Evolutionary conservation across 2,113 vertebrate genomes (phyloP).

Genomic region (Elephas maximus): DNA sequence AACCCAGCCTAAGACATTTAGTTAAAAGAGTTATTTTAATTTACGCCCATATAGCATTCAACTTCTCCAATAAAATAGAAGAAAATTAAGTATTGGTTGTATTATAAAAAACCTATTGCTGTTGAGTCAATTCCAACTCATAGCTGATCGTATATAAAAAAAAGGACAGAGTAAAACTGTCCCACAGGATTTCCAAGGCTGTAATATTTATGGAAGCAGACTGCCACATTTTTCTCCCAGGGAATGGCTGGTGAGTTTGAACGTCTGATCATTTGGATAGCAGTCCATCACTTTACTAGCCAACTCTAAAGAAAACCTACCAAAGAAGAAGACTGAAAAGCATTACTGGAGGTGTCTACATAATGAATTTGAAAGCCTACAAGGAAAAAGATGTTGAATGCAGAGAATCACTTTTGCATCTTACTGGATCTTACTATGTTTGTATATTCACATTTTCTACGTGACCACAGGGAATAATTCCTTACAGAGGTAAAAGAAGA

Average conservation of each 20-base stretch:
- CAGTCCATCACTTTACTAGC: background rate
- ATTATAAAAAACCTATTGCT: background rate
- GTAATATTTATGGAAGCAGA: background rate
- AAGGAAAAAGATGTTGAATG: constrained; percentile 44
- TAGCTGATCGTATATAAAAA: background rate
- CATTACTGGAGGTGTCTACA: background rate
- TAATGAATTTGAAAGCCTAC: constrained; percentile 45
- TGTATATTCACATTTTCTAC: constrained; percentile 63
- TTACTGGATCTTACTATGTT: constrained; percentile 31
- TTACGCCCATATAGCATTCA: background rate
- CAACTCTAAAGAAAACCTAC: background rate
- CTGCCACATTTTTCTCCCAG: background rate
- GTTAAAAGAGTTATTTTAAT: background rate
- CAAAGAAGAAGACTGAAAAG: background rate
- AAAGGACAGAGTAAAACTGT: background rate
- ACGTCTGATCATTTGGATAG: background rate
- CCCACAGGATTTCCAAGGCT: background rate
- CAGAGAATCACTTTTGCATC: constrained; percentile 5
- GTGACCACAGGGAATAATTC: constrained; percentile 57
- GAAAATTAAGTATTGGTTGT: background rate
- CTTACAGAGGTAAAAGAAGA: constrained; percentile 45
- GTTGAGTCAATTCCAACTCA: background rate
- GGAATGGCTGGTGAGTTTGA: background rate
- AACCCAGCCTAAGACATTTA: background rate
- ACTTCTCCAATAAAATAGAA: background rate